Evolutionary conservation across 2,113 vertebrate genomes (phyloP).

Genomic region (Peromyscus leucopus): DNA sequence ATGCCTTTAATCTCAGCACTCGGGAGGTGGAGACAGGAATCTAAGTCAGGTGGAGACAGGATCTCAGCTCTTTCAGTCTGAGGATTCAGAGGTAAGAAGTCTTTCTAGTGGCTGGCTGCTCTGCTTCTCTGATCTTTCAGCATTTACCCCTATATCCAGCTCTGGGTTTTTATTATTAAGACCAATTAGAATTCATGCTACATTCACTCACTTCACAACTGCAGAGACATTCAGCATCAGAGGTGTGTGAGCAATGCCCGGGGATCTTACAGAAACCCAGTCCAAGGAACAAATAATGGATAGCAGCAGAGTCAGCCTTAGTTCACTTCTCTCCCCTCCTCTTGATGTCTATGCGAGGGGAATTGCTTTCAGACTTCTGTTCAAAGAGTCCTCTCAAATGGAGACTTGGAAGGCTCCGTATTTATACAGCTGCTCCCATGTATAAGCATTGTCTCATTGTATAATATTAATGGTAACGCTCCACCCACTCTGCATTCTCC

Average conservation of each 20-base stretch:
- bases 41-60: too few relatives aligned
- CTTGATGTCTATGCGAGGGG: neutral
- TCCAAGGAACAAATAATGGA: neutral
- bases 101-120: too few relatives aligned
- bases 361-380: conserved; percentile 53
- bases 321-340: neutral
- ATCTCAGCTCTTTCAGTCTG: too few relatives aligned
- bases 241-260: neutral
- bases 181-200: too few relatives aligned
- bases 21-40: too few relatives aligned
- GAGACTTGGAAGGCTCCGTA: neutral
- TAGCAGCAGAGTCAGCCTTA: neutral
- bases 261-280: neutral
- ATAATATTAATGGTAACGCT: neutral
- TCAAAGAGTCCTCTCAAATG: conserved; percentile 42
- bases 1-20: too few relatives aligned
- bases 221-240: neutral
- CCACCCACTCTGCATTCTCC: neutral
- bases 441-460: neutral
- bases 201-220: neutral
- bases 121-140: too few relatives aligned
- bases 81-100: too few relatives aligned
- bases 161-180: too few relatives aligned
- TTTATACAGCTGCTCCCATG: neutral
- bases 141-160: too few relatives aligned